These are phyloP conservation scores for Balearica regulorum DNA, from an alignment of 2,797 vertebrate genomes.

Conservation along the genomic window DNA sequence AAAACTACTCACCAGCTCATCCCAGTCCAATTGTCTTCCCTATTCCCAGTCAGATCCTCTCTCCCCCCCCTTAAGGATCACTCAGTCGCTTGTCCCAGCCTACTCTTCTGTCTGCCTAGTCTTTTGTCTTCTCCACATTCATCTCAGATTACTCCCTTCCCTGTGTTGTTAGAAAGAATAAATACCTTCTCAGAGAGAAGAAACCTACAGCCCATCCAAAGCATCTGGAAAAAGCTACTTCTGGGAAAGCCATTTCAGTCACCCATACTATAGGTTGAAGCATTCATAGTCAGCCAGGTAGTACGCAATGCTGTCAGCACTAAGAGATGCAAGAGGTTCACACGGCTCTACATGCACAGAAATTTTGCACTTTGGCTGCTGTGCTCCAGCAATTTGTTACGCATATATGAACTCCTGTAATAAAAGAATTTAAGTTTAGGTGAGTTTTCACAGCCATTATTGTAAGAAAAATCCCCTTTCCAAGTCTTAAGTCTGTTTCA, in stretches of 20 bases:
- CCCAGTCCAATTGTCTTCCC: neutral
- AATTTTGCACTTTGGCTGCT: neutral
- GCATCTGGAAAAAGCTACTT: neutral
- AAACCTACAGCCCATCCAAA: neutral
- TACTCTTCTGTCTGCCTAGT: neutral
- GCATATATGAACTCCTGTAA: neutral
- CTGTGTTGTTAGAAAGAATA: neutral
- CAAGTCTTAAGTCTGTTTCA: neutral
- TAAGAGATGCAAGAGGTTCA: neutral
- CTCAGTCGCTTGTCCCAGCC: neutral
- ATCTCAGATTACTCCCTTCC: neutral
- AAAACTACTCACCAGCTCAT: neutral
- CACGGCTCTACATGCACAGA: rapidly evolving
- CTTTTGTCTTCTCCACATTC: neutral
- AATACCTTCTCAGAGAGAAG: neutral
- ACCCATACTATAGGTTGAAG: neutral
- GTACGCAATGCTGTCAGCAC: rapidly evolving
- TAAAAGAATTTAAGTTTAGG: neutral
- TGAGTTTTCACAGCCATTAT: neutral
- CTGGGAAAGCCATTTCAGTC: neutral
- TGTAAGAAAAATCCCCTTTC: neutral
- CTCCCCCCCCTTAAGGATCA: rapidly evolving
- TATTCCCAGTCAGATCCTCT: neutral
- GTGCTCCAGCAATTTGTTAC: neutral
- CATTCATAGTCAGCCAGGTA: neutral